Percentiles rank a stretch among this genome's conserved stretches.
phyloP scores from a whole-genome alignment of 2,888 invertebrate species.

The Chrysolina americana region DNA sequence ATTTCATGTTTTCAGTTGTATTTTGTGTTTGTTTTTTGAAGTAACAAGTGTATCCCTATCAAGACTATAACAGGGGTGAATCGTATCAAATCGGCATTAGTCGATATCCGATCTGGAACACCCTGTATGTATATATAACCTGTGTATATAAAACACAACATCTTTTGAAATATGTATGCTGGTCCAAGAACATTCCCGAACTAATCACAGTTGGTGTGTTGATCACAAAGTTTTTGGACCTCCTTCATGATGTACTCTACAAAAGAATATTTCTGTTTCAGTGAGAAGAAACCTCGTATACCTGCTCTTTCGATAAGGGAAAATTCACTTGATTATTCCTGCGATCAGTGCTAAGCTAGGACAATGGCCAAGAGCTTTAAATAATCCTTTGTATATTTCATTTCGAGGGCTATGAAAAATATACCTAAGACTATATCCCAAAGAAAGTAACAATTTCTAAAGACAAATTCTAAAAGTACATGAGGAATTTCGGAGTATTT shows the following conservation, averaged over 20 bases:
- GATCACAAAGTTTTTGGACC: background rate
- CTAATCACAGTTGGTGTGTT: background rate
- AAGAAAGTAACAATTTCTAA: constrained; percentile 50
- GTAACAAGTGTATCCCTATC: too few relatives aligned
- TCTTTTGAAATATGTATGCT: background rate
- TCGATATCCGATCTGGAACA: too few relatives aligned
- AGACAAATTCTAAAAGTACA: constrained; percentile 51
- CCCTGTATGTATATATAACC: too few relatives aligned
- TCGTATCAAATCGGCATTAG: too few relatives aligned
- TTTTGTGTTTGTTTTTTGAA: too few relatives aligned
- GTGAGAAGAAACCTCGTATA: constrained; percentile 55
- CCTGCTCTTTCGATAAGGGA: constrained; percentile 50
- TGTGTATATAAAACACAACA: too few relatives aligned
- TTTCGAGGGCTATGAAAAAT: constrained; percentile 54
- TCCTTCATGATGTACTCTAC: background rate
- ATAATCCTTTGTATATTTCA: constrained; percentile 54
- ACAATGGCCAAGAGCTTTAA: constrained; percentile 54
- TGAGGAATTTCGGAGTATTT: constrained; percentile 50
- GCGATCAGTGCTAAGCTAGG: constrained; percentile 44
- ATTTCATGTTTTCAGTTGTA: too few relatives aligned
- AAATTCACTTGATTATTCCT: constrained; percentile 42
- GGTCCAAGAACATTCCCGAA: background rate
- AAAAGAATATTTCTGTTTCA: constrained; percentile 50
- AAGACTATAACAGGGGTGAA: too few relatives aligned
- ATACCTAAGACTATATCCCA: constrained; percentile 65